Conservation (phyloP, 2,888 invertebrate species). For the Xylota sylvarum region DNA sequence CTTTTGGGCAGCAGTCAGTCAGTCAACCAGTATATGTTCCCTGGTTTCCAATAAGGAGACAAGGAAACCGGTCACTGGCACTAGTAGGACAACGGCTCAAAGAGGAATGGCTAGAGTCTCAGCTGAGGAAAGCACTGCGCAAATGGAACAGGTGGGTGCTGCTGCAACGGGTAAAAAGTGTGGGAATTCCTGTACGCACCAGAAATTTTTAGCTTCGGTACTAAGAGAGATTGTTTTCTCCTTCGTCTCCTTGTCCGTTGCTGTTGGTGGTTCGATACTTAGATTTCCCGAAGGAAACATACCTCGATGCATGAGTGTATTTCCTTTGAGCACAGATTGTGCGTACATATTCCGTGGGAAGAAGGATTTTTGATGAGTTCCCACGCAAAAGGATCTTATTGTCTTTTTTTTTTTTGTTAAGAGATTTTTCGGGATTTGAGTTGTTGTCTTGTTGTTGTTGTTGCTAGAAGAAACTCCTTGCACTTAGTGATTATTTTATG, state of each 20-base stretch:
- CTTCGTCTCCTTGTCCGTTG: conserved; percentile 21
- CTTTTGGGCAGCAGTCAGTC: conserved; percentile 69
- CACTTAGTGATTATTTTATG: conserved; percentile 31
- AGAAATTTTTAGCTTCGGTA: conserved; percentile 20
- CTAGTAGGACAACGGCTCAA: conserved; percentile 60
- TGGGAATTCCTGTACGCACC: conserved; percentile 75
- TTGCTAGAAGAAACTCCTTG: background rate
- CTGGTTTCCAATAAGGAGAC: conserved; percentile 74
- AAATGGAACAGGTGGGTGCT: conserved; percentile 76
- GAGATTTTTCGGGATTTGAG: conserved; percentile 40
- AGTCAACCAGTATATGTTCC: conserved; percentile 54
- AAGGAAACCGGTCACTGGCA: conserved; percentile 71
- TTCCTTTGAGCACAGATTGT: conserved; percentile 77
- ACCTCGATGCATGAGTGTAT: conserved; percentile 51
- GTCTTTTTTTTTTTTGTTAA: conserved; percentile 24
- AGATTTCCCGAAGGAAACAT: conserved; percentile 72
- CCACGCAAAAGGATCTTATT: conserved; percentile 79
- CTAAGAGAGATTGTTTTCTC: conserved; percentile 10
- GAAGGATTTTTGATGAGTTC: conserved; percentile 81
- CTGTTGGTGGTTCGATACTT: conserved; percentile 46
- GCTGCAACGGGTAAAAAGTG: conserved; percentile 56
- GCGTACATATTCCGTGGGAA: conserved; percentile 80
- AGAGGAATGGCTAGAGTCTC: conserved; percentile 37
- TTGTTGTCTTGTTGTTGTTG: conserved; percentile 41
- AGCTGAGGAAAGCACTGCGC: conserved; percentile 41